Base-by-base conservation (phyloP, 1,140 invertebrate genomes). In the Drosophila nikananu region DNA sequence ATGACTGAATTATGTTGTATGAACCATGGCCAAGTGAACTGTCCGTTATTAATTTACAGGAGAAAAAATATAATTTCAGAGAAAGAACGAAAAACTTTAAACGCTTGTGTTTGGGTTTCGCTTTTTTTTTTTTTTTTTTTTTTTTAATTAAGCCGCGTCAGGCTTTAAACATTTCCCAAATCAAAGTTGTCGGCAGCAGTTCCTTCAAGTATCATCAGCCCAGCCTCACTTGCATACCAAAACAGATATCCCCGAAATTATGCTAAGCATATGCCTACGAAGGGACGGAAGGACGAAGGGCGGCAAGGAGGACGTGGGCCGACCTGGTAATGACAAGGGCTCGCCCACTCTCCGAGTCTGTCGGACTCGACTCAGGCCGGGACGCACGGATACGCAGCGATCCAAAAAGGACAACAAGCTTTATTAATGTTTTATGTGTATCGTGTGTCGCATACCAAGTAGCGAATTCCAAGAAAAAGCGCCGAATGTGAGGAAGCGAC, bases 351-450 rank as follows among this genome's bases (percentile, higher is more conserved):
- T 23, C 48, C 8, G 21, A 17, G 15, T 21, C 61, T 25, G 30
- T 48, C 10, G 21, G 27, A 66, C 42, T 60, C 46, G 70, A 52
- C 65, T 81, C 64, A 66, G 57, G 76, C 44, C 62, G 63, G 60
- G 55, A 80, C 60, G 68, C 67, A 80, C 77, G 77, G 63, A 49
- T 62, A 74, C 77, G 60, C 77, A 68, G 54, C 61, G 78, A 89
- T 77, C 60, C 78, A 81, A 89, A 89, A 89, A 89, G 86, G 86
- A 89, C 86, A 89, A 89, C 86, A 90, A 89, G 86, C 86, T 89
- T 89, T 89, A 89, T 89, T 89, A 89, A 89, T 89, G 86, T 89
- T 90, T 90, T 89, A 89, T 89, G 86, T 86, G 86, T 70, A 86
- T 90, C 90, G 86, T 89, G 86, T 82, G 86, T 80, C 80, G 86